Conservation (phyloP, 2,113 vertebrate genomes). For the Oceanites oceanicus region DNA sequence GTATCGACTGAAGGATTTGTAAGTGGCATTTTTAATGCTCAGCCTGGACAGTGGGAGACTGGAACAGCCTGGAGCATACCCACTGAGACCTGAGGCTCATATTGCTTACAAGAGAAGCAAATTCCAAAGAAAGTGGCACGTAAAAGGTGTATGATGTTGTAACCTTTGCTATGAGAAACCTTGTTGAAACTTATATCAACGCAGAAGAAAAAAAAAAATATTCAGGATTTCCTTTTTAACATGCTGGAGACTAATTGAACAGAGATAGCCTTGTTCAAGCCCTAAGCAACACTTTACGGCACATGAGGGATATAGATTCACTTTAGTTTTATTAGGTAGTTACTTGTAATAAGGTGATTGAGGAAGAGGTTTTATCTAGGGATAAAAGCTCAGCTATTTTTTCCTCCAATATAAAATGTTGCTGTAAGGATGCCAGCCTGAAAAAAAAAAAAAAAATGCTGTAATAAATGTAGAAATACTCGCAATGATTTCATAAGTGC, state of each 20-base stretch:
- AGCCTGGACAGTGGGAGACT: neutral
- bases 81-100: neutral
- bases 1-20: neutral
- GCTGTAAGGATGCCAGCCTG: neutral
- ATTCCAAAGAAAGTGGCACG: neutral
- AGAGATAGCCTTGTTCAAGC: neutral
- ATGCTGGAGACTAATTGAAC: neutral
- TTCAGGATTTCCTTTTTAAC: neutral
- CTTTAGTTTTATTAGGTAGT: constrained; percentile 6
- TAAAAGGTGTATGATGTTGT: rapidly evolving
- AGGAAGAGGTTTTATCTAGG: neutral
- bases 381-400: neutral
- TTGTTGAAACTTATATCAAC: neutral
- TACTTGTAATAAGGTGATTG: neutral
- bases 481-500: neutral
- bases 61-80: neutral
- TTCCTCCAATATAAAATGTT: neutral
- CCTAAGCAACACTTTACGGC: neutral
- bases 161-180: neutral
- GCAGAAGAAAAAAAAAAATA: neutral
- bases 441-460: rapidly evolving
- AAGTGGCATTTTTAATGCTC: neutral
- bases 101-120: neutral
- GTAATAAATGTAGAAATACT: neutral
- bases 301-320: neutral